These are phyloP conservation scores for Drosophila rellima DNA, from an alignment of 2,888 invertebrate genomes.

Conservation along the genomic window DNA sequence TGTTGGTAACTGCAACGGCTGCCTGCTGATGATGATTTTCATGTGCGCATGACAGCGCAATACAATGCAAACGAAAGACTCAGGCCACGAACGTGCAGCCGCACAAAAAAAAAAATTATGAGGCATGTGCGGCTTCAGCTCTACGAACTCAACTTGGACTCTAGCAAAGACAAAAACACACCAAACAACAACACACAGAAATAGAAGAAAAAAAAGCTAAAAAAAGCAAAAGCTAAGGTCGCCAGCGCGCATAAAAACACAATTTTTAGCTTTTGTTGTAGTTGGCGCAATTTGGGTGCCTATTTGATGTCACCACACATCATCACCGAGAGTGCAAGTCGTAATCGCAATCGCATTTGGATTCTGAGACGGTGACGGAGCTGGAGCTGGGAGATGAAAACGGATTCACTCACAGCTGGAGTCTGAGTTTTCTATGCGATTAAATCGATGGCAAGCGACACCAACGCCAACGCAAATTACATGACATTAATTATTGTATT, in stretches of 20 bases:
- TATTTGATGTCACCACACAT: conserved; percentile 71
- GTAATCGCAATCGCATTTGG: conserved; percentile 29
- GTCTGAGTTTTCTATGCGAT: conserved; percentile 33
- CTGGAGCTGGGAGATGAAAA: not conserved
- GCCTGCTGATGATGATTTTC: conserved; percentile 71
- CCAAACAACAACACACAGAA: not conserved
- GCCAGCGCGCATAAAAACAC: conserved; percentile 68
- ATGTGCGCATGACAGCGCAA: conserved; percentile 77
- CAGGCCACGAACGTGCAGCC: conserved; percentile 75
- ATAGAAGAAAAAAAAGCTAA: conserved; percentile 35
- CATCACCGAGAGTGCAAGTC: conserved; percentile 27
- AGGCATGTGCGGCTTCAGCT: conserved; percentile 12
- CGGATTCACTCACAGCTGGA: conserved; percentile 12
- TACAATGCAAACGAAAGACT: conserved; percentile 77
- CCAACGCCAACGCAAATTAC: conserved; percentile 75
- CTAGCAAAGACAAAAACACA: conserved; percentile 30
- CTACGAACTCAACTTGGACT: conserved; percentile 35
- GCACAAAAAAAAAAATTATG: conserved; percentile 32
- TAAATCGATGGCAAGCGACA: conserved; percentile 58
- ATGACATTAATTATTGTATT: conserved; percentile 69
- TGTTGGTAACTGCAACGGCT: conserved; percentile 16
- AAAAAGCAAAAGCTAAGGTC: conserved; percentile 64
- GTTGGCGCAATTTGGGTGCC: conserved; percentile 74
- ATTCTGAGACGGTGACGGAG: conserved; percentile 6
- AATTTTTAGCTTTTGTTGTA: conserved; percentile 63